These are phyloP conservation scores for Lophochroa leadbeateri DNA, from an alignment of 2,113 vertebrate species.

Conservation along the genomic window DNA sequence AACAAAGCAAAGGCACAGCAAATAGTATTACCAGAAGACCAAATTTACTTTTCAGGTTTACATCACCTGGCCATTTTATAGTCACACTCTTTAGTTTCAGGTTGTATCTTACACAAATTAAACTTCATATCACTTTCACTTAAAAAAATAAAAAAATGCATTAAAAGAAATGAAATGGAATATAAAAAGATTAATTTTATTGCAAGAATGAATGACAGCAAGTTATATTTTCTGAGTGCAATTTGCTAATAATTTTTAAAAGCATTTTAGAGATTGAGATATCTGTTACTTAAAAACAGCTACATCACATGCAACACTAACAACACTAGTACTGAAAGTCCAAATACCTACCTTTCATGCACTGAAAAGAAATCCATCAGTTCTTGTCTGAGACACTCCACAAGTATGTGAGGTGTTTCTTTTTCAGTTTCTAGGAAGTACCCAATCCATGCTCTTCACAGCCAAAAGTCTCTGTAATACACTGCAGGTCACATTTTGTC, in stretches of 20 bases:
- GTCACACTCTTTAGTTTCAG: neutral
- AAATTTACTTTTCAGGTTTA: neutral
- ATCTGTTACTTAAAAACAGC: neutral
- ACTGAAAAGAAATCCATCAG: neutral
- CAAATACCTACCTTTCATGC: neutral
- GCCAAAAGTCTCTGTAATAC: neutral
- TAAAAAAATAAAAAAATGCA: neutral
- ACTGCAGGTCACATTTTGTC: neutral
- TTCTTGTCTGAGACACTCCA: neutral
- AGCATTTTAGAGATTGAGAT: neutral
- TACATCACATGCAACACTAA: neutral
- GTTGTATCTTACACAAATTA: neutral
- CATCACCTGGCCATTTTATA: neutral
- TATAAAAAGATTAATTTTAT: neutral
- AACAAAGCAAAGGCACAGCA: neutral
- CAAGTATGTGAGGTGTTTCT: accelerated
- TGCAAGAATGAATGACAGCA: neutral
- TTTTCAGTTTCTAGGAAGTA: neutral
- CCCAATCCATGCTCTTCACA: neutral
- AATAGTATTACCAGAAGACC: neutral
- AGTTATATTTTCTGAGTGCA: neutral
- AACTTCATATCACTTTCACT: neutral
- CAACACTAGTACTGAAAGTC: neutral
- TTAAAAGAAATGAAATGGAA: neutral
- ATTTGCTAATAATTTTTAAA: neutral